Evolutionary conservation across 2,888 invertebrate species (phyloP).

Genomic region (Orthonevra nobilis): DNA sequence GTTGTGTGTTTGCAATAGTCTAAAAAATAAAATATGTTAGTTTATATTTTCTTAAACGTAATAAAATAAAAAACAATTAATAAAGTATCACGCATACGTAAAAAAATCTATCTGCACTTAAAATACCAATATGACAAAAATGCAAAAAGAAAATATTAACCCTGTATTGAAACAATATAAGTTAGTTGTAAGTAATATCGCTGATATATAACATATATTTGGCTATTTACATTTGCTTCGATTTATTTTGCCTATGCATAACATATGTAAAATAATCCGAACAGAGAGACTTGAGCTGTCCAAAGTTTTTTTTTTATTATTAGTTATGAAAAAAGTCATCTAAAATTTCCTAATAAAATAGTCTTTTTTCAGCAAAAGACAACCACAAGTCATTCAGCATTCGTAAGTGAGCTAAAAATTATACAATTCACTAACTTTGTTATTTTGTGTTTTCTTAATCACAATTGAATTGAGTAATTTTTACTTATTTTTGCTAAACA

Average conservation of each 20-base stretch:
- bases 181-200: slow-evolving; percentile 44
- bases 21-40: slow-evolving; percentile 49
- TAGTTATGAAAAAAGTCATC: no score
- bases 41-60: slow-evolving; percentile 63
- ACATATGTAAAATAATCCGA: slow-evolving; percentile 50
- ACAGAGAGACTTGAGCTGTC: slow-evolving; percentile 31
- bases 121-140: slow-evolving; percentile 31
- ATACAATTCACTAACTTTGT: no score
- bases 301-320: slow-evolving; percentile 1
- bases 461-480: no score
- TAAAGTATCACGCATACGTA: slow-evolving; percentile 66
- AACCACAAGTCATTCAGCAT: no score
- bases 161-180: slow-evolving; percentile 43
- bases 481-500: no score
- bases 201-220: slow-evolving; percentile 55
- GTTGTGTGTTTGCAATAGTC: slow-evolving; percentile 54
- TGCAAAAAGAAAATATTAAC: slow-evolving; percentile 41
- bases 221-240: slow-evolving; percentile 56
- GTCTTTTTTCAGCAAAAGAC: no score
- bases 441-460: no score
- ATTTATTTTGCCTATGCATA: slow-evolving; percentile 55
- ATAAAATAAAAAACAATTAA: slow-evolving; percentile 10
- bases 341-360: no score
- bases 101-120: slow-evolving; percentile 66
- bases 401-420: no score